Percentiles rank a stretch among this genome's conserved stretches.
Evolutionary conservation across 2,797 vertebrate species (phyloP).

Genomic region (Catamblyrhynchus diadema): DNA sequence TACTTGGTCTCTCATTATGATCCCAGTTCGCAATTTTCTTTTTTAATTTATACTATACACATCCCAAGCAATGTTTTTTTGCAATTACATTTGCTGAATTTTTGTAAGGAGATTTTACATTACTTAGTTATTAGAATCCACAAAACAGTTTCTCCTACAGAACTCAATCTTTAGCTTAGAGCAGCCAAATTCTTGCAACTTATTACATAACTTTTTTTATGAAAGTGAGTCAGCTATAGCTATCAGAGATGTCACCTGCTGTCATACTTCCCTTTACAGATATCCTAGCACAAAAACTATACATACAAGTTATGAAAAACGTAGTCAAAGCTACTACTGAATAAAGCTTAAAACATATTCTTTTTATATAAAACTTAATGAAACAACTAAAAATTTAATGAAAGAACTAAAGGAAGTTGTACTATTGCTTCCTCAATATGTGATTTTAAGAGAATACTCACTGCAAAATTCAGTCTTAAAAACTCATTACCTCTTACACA

Average conservation of each 20-base stretch:
- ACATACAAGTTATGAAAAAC: background rate
- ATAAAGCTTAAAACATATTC: background rate
- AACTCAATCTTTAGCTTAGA: background rate
- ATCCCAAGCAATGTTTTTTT: background rate
- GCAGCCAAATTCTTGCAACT: background rate
- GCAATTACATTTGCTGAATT: background rate
- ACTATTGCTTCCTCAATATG: background rate
- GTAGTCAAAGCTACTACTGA: background rate
- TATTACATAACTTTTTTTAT: background rate
- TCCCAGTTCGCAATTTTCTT: background rate
- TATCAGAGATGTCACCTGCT: background rate
- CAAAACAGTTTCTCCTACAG: background rate
- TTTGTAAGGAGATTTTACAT: background rate
- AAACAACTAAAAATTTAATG: background rate
- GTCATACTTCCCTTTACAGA: background rate
- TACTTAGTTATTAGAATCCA: background rate
- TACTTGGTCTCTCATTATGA: background rate
- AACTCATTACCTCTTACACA: background rate
- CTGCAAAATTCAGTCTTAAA: background rate
- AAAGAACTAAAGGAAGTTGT: background rate
- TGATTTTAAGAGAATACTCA: background rate
- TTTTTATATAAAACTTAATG: background rate
- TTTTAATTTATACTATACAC: background rate
- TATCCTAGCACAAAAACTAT: background rate
- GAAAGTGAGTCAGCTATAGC: background rate